phyloP scores from a whole-genome alignment of 2,113 vertebrate species.

The Uropsilus gracilis region DNA sequence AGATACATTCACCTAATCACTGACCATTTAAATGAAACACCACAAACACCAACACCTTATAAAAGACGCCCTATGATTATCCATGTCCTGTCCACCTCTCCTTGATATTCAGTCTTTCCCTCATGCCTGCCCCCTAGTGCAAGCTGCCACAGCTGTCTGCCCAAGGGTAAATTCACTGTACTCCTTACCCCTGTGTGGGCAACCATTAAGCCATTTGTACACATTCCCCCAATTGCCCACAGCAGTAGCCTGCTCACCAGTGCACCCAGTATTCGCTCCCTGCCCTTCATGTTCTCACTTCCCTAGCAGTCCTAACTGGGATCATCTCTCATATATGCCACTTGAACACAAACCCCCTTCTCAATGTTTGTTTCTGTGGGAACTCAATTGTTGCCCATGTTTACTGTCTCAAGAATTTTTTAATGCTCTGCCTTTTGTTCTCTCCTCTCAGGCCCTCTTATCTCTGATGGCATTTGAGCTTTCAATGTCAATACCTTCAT shows the following conservation, averaged over 20 bases:
- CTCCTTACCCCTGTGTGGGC: background rate
- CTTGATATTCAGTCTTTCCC: background rate
- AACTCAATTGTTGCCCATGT: background rate
- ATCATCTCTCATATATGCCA: background rate
- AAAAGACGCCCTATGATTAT: background rate
- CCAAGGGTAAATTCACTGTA: background rate
- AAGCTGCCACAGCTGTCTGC: background rate
- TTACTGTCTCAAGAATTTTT: background rate
- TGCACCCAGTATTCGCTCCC: background rate
- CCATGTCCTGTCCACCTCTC: background rate
- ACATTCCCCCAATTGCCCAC: background rate
- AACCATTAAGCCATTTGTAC: background rate
- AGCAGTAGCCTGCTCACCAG: background rate
- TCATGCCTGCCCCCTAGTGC: background rate
- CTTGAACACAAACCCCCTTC: slow-evolving; percentile 16
- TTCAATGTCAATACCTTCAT: slow-evolving; percentile 8
- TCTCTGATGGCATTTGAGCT: background rate
- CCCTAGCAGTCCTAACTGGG: background rate
- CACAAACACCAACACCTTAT: background rate
- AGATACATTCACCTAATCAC: background rate
- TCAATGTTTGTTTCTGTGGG: background rate
- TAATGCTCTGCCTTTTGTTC: background rate
- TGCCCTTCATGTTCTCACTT: background rate
- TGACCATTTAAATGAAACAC: background rate
- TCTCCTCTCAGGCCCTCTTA: background rate